Conservation (phyloP, 2,113 vertebrate species). For the Arvicanthis niloticus region DNA sequence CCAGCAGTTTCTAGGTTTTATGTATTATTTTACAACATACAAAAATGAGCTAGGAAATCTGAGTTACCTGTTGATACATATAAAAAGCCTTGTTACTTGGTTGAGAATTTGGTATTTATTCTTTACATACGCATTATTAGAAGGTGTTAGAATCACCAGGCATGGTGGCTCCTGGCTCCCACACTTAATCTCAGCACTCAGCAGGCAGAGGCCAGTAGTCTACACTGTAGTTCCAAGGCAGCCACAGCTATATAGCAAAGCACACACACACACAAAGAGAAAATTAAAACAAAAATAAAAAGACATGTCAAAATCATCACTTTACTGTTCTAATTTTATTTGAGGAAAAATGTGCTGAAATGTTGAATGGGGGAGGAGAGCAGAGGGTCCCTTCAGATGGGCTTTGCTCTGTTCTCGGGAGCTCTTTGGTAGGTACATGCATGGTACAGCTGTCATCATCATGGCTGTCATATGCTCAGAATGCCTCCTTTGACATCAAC, state of each 20-base stretch:
- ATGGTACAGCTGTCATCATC: neutral
- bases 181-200: neutral
- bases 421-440: neutral
- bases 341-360: slow-evolving; percentile 21
- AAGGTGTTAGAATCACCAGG: neutral
- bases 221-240: neutral
- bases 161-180: neutral
- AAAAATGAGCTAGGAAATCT: slow-evolving; percentile 48
- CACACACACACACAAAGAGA: neutral
- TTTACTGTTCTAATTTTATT: slow-evolving; percentile 51
- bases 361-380: slow-evolving; percentile 8
- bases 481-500: neutral
- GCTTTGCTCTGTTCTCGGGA: neutral
- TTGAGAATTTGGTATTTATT: slow-evolving; percentile 47
- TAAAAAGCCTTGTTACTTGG: slow-evolving; percentile 41
- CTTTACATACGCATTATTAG: slow-evolving; percentile 33
- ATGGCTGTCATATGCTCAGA: slow-evolving; percentile 38
- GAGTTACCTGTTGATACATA: neutral
- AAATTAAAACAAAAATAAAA: neutral
- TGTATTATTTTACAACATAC: slow-evolving; percentile 35
- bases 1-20: slow-evolving; percentile 44
- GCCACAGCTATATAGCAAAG: neutral
- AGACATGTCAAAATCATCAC: neutral
- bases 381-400: neutral
- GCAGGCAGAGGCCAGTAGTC: neutral